phyloP scores from a whole-genome alignment of 37 sponge, comb jelly and placozoan species.

The Agelas oroides region DNA sequence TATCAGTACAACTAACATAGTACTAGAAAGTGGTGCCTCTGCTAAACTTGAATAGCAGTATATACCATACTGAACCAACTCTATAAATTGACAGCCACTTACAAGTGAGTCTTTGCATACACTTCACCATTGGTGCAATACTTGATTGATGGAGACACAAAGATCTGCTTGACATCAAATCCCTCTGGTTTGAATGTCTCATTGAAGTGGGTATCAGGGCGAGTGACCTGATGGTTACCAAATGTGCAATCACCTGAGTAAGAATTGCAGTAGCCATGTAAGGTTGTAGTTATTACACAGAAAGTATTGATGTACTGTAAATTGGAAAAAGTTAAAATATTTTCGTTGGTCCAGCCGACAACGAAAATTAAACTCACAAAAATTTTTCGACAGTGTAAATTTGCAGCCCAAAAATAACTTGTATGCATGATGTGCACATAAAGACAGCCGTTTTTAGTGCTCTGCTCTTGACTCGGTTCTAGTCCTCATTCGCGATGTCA shows the following conservation, averaged over 20 bases:
- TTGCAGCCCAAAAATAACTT: too few species aligned
- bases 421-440: too few species aligned
- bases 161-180: conserved; percentile 41
- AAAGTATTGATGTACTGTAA: too few species aligned
- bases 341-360: too few species aligned
- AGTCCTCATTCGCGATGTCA: too few species aligned
- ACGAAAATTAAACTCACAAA: too few species aligned
- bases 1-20: conserved; percentile 8
- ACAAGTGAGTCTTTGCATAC: conserved; percentile 24
- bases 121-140: conserved; percentile 53
- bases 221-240: conserved; percentile 23
- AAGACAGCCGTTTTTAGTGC: too few species aligned
- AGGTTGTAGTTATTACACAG: background rate
- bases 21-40: background rate
- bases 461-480: too few species aligned
- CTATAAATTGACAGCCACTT: background rate
- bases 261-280: background rate
- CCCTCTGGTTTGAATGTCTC: conserved; percentile 47
- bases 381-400: too few species aligned
- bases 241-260: conserved; percentile 41
- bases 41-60: conserved; percentile 8
- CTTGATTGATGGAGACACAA: conserved; percentile 64
- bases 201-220: conserved; percentile 38
- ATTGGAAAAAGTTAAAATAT: too few species aligned
- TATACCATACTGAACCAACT: too few species aligned